A percentile compares a stretch with the other conserved stretches of the same genome.
phyloP scores from a whole-genome alignment of 92 coral and sea anemone genomes.

The Porites lobata region DNA sequence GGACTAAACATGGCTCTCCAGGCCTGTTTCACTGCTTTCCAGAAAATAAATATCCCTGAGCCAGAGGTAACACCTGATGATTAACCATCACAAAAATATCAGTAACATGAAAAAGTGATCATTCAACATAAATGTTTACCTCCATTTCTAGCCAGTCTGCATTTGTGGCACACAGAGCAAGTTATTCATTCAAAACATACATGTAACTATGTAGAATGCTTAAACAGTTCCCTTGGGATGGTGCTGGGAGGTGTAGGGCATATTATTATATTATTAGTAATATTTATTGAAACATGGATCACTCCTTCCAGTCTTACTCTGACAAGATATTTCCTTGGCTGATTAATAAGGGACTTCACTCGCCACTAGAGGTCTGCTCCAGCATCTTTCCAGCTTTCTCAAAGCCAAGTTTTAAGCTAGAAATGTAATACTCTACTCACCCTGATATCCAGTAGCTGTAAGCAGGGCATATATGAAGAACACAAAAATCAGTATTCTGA shows the following conservation, averaged over 20 bases:
- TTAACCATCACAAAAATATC: not conserved
- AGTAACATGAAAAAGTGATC: not conserved
- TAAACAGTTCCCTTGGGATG: too few relatives aligned
- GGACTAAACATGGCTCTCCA: conserved; percentile 83
- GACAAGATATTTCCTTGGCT: not conserved
- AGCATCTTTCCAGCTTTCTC: not conserved
- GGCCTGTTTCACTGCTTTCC: conserved; percentile 70
- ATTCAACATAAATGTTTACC: not conserved
- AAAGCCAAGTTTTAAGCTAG: not conserved
- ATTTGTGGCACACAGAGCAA: too few relatives aligned
- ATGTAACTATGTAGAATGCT: too few relatives aligned
- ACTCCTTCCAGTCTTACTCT: too few relatives aligned
- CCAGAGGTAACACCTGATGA: conserved; percentile 53
- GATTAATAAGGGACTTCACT: not conserved
- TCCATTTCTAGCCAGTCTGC: too few relatives aligned
- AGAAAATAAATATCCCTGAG: conserved; percentile 53
- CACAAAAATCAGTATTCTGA: conserved; percentile 23
- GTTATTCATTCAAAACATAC: too few relatives aligned
- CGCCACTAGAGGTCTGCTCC: too few relatives aligned
- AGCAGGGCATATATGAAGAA: conserved; percentile 28
- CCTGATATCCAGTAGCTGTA: conserved; percentile 27
- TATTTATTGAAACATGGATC: too few relatives aligned
- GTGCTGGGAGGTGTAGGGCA: too few relatives aligned
- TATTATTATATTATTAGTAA: too few relatives aligned
- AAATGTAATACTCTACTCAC: not conserved